Base-by-base conservation (phyloP, 2,797 vertebrate genomes). In the Holocentrus rufus region DNA sequence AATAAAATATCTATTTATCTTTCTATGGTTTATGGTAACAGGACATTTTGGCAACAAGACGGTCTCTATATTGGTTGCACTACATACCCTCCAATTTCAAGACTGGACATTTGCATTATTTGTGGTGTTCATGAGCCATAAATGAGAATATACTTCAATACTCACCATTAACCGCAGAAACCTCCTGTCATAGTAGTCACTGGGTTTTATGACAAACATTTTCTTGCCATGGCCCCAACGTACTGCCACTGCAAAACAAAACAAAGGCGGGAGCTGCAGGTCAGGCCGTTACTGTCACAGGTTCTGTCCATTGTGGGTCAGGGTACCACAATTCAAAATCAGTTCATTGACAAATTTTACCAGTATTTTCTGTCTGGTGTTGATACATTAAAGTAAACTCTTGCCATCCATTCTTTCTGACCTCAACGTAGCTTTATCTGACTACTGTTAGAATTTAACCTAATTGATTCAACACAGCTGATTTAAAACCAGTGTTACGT, bases 151-250 rank as follows among this genome's bases (percentile, higher is more conserved):
- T 18, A 20, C 14, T 42, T 11, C 10, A 54, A 57, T 66, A 92
- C 95, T 94, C 79, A 99, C 98, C 94, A 96, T 25, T 76, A 97
- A 90, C 0, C 20, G 78, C 58, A 97, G 82, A 92, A 99, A 99
- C 36, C 97, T 94, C 22, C 0, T 80, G 78, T 99, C 98, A 61
- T 98, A 98, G 87, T 85, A 99, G 7, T 85, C 72, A 2, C 94
- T 84, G 62, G 97, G 79, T 76, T 89, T 94, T 87, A 99, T 84
- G 72, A 95, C n/a, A 81, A 99, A 99, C 90, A 97, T 77, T 77
- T 87, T 93, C 89, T 97, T 98, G 39, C 93, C 96, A 81, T 96
- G 94, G 74, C 95, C 93, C 82, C 94, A 94, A 30, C 97, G 96
- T 1, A 98, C 93, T 2, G 93, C 92, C 87, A 92, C 98, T 99